Conservation (phyloP, 2,113 vertebrate species). For the Gallinago undulata region DNA sequence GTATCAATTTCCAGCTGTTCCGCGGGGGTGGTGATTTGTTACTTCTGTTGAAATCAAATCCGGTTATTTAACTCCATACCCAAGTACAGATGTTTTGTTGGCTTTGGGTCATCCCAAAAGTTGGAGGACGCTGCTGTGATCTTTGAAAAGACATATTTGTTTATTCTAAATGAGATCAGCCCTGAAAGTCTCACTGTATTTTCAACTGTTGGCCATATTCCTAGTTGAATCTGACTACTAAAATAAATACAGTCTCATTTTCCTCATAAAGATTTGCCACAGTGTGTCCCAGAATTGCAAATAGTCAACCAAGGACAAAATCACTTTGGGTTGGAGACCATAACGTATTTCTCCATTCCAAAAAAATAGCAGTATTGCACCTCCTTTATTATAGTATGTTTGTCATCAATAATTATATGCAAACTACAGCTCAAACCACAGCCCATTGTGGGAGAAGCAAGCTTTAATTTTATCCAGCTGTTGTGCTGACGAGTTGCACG, state of each 20-base stretch:
- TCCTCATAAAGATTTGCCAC: neutral
- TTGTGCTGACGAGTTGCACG: neutral
- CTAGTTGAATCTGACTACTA: neutral
- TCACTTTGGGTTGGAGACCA: neutral
- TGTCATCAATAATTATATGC: neutral
- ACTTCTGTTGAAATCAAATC: constrained; percentile 12
- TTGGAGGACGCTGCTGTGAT: neutral
- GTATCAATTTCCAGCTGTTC: constrained; percentile 11
- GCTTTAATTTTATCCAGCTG: constrained; percentile 21
- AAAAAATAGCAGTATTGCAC: neutral
- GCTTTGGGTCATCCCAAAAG: neutral
- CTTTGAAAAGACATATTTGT: neutral
- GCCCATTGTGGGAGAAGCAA: neutral
- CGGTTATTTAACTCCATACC: neutral
- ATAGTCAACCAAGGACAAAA: neutral
- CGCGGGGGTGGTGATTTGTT: neutral
- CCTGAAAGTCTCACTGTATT: neutral
- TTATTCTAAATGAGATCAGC: neutral
- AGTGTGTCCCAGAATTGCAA: neutral
- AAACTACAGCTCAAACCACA: neutral
- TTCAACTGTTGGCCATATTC: neutral
- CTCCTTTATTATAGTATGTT: neutral
- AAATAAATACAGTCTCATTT: neutral
- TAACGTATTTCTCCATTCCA: neutral
- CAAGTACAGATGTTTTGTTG: constrained; percentile 45